These are phyloP conservation scores for Pristis pectinata DNA, from an alignment of 2,797 vertebrate species.

Conservation along the genomic window DNA sequence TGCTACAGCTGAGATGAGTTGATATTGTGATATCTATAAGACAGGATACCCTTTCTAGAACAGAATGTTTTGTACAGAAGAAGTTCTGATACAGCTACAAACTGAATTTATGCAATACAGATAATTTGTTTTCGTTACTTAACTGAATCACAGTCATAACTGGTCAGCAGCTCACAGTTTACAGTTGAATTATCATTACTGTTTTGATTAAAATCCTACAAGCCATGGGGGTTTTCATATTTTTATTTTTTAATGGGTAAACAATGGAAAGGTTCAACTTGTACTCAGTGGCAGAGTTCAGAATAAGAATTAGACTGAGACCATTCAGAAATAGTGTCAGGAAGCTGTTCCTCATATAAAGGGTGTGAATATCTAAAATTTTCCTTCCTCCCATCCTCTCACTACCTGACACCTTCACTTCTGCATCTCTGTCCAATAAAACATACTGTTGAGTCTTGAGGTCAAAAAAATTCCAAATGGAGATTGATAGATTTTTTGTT, in stretches of 20 bases:
- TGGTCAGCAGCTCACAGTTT: background rate
- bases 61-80: slow-evolving; percentile 5
- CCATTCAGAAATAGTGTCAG: background rate
- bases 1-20: background rate
- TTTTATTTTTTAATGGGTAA: background rate
- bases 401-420: too few species aligned
- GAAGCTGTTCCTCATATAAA: background rate
- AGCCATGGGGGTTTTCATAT: background rate
- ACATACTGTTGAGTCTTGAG: background rate
- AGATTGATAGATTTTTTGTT: background rate
- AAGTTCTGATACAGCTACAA: background rate
- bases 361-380: background rate
- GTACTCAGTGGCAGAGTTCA: background rate
- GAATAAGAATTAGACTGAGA: too few species aligned
- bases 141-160: background rate
- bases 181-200: background rate
- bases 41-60: background rate
- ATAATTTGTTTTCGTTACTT: background rate
- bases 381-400: background rate
- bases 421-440: background rate
- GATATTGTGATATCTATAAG: background rate
- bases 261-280: background rate
- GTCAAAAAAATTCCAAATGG: background rate
- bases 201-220: background rate
- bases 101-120: background rate